Evolutionary conservation across 2,113 vertebrate species (phyloP).

Genomic region (Triplophysa rosa): DNA sequence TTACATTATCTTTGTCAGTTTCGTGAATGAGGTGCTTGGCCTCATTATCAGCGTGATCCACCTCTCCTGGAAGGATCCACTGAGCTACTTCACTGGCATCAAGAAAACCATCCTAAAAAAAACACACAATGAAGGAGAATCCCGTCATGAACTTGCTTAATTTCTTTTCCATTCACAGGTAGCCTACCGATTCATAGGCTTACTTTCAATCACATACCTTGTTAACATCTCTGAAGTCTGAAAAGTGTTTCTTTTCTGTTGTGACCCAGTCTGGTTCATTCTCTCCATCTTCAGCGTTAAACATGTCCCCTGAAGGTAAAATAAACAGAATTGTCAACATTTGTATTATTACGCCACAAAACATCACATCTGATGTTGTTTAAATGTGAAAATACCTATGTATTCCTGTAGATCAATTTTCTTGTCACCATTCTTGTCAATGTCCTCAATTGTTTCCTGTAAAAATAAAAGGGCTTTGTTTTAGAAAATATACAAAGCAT

Average conservation of each 20-base stretch:
- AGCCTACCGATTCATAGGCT: no score
- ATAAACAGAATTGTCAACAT: background rate
- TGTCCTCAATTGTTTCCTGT: constrained; percentile 88
- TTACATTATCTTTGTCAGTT: constrained; percentile 83
- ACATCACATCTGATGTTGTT: background rate
- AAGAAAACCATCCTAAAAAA: constrained; percentile 77
- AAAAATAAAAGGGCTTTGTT: constrained; percentile 1
- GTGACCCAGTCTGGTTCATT: constrained; percentile 85
- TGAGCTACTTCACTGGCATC: constrained; percentile 77
- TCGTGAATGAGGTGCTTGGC: constrained; percentile 85
- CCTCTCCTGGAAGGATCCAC: constrained; percentile 84
- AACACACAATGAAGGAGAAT: background rate
- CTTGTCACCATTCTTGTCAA: constrained; percentile 86
- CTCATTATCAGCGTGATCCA: constrained; percentile 86
- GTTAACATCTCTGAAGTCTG: constrained; percentile 83
- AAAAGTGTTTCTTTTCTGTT: constrained; percentile 83
- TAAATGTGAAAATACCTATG: constrained; percentile 72
- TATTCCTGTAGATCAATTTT: constrained; percentile 82
- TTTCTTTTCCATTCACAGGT: background rate
- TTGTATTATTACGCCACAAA: background rate
- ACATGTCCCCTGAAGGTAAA: constrained; percentile 81
- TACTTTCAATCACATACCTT: constrained; percentile 60
- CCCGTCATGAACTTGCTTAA: background rate
- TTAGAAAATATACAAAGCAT: background rate
- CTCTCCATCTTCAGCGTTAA: constrained; percentile 69